Evolutionary conservation across 2,797 vertebrate genomes (phyloP), one percentile per base, ranked within the genome.

Genomic region (Luscinia luscinia): DNA sequence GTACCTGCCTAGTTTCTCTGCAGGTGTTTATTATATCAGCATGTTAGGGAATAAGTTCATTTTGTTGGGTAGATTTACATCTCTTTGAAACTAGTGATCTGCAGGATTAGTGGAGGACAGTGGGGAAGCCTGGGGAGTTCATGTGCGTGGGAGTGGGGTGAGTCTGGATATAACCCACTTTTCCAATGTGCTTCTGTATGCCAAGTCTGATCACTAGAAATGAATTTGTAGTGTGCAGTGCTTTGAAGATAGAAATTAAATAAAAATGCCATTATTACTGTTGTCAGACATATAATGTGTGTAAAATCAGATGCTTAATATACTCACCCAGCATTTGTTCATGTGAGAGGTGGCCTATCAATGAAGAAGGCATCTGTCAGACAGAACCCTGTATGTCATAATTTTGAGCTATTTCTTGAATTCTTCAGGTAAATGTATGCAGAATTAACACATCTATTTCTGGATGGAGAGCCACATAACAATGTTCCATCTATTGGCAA

Each of bases 101-200:
- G 20, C 43, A 74, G 0, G 27, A 11, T 57, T 40, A 27, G 28
- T 73, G 38, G 19, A 89, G 85, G n/a, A 49, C 15, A 9, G 0
- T 26, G 69, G 36, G 34, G 20, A 73, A 57, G 20, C 22, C 46
- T 32, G 18, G 3, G 3, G 28, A 22, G 9, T 69, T 32, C 41
- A 8, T 48, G 43, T 63, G 21, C 0, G 0, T 32, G 43, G 48
- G 9, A 15, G 11, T 49, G 32, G 19, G 26, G 9, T 58, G 52
- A 69, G 8, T 17, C 38, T 70, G 48, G 24, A 18, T 64, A 11
- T 48, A 87, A 61, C 27, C 12, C 24, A 22, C 66, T 58, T 46
- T 85, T 57, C 40, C 45, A 63, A 2, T 55, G n/a, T 41, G 15
- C 3, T 1, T 49, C 58, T 52, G 19, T 19, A 13, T 15, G 32